Percentiles rank a stretch among this genome's conserved stretches.
These are phyloP conservation scores for Silurus lanzhouensis DNA, from an alignment of 2,797 vertebrate species.

Conservation along the genomic window DNA sequence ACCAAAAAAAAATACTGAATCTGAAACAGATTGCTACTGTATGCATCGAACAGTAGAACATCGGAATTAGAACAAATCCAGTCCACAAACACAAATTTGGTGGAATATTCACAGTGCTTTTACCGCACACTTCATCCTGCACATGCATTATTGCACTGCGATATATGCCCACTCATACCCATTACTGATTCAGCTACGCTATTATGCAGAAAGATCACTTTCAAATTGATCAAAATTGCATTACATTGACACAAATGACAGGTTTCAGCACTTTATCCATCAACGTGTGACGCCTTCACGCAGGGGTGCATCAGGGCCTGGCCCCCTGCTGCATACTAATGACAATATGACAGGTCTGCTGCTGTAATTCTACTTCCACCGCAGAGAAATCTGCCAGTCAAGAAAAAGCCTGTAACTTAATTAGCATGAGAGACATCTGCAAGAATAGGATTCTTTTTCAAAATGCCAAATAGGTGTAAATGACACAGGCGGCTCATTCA, in stretches of 20 bases:
- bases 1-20: not conserved
- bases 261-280: slow-evolving; percentile 10
- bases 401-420: slow-evolving; percentile 15
- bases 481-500: slow-evolving; percentile 8
- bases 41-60: not conserved
- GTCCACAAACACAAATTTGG: not conserved
- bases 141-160: not conserved
- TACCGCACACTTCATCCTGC: not conserved
- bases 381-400: slow-evolving; percentile 16
- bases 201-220: slow-evolving; percentile 7
- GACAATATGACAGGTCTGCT: not conserved
- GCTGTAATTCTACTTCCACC: slow-evolving; percentile 1
- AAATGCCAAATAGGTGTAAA: slow-evolving; percentile 10
- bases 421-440: slow-evolving; percentile 22
- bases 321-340: slow-evolving; percentile 18
- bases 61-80: not conserved
- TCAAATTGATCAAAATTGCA: not conserved
- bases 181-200: not conserved
- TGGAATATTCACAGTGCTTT: not conserved
- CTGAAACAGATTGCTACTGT: not conserved
- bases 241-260: slow-evolving; percentile 1
- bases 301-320: not conserved
- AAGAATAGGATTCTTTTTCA: slow-evolving; percentile 5
- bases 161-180: not conserved
- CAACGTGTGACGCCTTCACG: not conserved